Base-by-base conservation (phyloP, 2,113 vertebrate genomes). In the Lophius piscatorius region DNA sequence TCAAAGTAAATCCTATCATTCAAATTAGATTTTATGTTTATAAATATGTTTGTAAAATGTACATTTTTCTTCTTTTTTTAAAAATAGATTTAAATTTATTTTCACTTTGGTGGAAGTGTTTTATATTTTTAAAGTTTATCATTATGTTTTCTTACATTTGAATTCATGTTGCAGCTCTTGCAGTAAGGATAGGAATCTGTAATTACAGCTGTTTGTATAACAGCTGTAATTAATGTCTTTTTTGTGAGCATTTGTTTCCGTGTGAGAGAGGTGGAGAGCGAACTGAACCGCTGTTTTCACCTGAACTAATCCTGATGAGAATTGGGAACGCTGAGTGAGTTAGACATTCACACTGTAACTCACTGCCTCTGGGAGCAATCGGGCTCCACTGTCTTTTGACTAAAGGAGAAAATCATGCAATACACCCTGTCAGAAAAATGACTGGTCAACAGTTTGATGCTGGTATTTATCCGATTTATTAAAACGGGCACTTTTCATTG, bases 391-490 rank as follows among this genome's bases (percentile, higher is more conserved):
- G 44, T 80, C 59, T 68, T n/a, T n/a, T 23, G 22, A 57, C 39
- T 36, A 55, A 72, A 41, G 54, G 22, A 34, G 35, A 65, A 76
- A 73, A 59, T 70, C 63, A 51, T 21, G 39, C 67, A 74, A 56
- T 49, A 35, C 29, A 28, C 1, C 14, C 56, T 48, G 56, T 81
- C 70, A 74, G 58, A 60, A 82, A 76, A 78, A 4, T 61, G 59
- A 78, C 50, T 73, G 68, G 67, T 85, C 80, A 80, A 83, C 85
- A 85, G 50, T 82, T 80, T 79, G 57, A 67, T 56, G 35, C 49
- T 63, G 47, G 76, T 83, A 68, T 84, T 84, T 67, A 84, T 85
- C 71, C 76, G 76, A 72, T 80, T 74, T 78, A 82, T 77, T 77
- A 78, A 59, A 50, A 63, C 63, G 34, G 74, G 63, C 74, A 80